Percentiles rank a stretch among this genome's conserved stretches.
These are phyloP conservation scores for Clavelina lepadiformis DNA, from an alignment of 23 tunicate species.

Conservation along the genomic window DNA sequence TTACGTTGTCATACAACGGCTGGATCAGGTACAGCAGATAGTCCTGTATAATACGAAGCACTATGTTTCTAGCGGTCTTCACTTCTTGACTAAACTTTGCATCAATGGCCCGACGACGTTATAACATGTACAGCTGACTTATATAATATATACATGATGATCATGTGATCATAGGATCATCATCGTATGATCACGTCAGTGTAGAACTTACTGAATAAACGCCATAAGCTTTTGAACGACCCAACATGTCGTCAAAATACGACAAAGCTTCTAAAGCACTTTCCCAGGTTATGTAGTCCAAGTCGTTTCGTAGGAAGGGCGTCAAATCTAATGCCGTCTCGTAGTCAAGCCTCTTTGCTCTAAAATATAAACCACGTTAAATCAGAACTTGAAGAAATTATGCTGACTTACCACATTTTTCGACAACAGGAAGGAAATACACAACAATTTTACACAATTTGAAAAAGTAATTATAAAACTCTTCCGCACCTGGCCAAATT, in stretches of 20 bases:
- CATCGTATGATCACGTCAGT: too few species aligned
- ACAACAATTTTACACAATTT: too few species aligned
- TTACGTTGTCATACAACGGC: slow-evolving; percentile 12
- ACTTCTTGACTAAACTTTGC: too few species aligned
- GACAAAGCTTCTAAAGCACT: slow-evolving; percentile 23
- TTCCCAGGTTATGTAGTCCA: slow-evolving; percentile 36
- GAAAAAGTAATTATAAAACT: neutral
- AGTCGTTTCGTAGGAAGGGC: slow-evolving; percentile 10
- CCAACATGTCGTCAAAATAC: slow-evolving; percentile 40
- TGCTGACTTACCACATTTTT: neutral
- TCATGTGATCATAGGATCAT: too few species aligned
- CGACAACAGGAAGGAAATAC: neutral
- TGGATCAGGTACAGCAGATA: slow-evolving; percentile 25
- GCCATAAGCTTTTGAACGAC: slow-evolving; percentile 38
- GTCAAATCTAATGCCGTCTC: slow-evolving; percentile 22
- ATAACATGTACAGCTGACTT: too few species aligned
- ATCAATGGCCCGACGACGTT: too few species aligned
- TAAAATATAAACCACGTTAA: too few species aligned
- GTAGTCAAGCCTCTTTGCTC: slow-evolving; percentile 11
- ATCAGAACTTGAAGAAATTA: too few species aligned
- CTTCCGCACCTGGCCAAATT: slow-evolving; percentile 46
- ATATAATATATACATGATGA: too few species aligned
- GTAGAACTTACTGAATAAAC: slow-evolving; percentile 30
- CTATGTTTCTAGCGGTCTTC: too few species aligned
- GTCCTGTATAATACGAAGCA: slow-evolving; percentile 1